These are phyloP conservation scores for Zaprionus camerounensis DNA, from an alignment of 1,140 invertebrate species.

Conservation along the genomic window DNA sequence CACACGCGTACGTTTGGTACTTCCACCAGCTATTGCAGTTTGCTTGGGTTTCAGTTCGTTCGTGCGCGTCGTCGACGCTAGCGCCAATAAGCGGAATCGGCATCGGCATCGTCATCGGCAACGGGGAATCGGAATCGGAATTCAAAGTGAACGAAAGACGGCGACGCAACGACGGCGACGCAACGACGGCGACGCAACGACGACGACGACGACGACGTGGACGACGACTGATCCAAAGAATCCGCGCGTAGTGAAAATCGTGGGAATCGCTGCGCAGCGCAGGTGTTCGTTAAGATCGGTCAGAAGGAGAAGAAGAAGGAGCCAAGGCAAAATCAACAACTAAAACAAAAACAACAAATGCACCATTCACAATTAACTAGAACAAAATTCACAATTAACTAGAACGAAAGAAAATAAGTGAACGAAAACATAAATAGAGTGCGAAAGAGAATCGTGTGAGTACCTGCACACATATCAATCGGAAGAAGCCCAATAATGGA, in stretches of 20 bases:
- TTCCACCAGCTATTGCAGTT: constrained; percentile 76
- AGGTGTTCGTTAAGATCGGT: constrained; percentile 39
- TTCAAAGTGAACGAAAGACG: constrained; percentile 27
- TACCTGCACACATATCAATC: constrained; percentile 36
- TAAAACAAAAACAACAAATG: not conserved
- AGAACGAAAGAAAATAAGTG: constrained; percentile 37
- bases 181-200: constrained; percentile 14
- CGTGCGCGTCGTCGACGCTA: constrained; percentile 58
- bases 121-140: constrained; percentile 31
- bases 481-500: constrained; percentile 64
- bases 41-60: constrained; percentile 62
- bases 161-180: constrained; percentile 19
- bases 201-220: not conserved
- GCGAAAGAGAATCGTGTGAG: constrained; percentile 48
- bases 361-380: constrained; percentile 12
- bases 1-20: constrained; percentile 42
- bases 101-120: constrained; percentile 43
- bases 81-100: constrained; percentile 57
- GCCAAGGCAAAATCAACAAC: not conserved
- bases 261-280: constrained; percentile 43
- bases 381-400: constrained; percentile 37
- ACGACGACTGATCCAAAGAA: constrained; percentile 43
- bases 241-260: constrained; percentile 45
- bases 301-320: not conserved
- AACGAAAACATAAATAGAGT: constrained; percentile 52